phyloP scores from a whole-genome alignment of 2,888 invertebrate genomes.

The Alentia gelatinosa region DNA sequence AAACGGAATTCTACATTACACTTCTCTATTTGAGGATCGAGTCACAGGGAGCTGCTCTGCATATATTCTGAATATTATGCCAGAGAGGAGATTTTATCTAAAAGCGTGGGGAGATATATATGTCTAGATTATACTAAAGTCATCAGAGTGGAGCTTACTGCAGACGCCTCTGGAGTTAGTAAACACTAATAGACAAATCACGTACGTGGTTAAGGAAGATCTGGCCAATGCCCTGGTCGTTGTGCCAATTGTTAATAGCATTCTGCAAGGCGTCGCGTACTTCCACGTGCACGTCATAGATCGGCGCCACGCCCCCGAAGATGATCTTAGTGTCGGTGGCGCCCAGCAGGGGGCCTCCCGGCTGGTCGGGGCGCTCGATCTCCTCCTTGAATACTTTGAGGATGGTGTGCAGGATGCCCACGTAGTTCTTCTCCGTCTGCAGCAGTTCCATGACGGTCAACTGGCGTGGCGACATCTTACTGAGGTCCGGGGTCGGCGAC shows the following conservation, averaged over 20 bases:
- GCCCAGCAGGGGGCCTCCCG: conserved; percentile 83
- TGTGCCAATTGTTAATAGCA: conserved; percentile 90
- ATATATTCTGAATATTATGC: too few species aligned
- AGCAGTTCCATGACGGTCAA: conserved; percentile 86
- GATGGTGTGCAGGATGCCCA: conserved; percentile 95
- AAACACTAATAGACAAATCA: too few species aligned
- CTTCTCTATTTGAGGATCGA: too few species aligned
- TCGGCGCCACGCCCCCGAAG: conserved; percentile 96
- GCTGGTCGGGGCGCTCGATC: conserved; percentile 91
- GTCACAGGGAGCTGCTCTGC: too few species aligned
- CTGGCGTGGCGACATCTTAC: conserved; percentile 68
- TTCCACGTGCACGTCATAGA: conserved; percentile 94
- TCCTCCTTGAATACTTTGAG: conserved; percentile 95
- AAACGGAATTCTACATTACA: too few species aligned
- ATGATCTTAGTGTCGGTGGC: conserved; percentile 94
- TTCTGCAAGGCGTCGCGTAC: conserved; percentile 84
- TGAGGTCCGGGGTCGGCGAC: neutral
- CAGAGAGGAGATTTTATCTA: too few species aligned
- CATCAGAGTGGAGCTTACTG: too few species aligned
- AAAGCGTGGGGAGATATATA: too few species aligned
- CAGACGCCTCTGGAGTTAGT: too few species aligned
- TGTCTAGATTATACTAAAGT: too few species aligned
- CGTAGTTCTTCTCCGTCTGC: conserved; percentile 98
- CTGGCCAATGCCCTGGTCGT: conserved; percentile 92
- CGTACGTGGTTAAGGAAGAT: conserved; percentile 90